Evolutionary conservation across 1,140 invertebrate species (phyloP).

Genomic region (Brachionus rubens): DNA sequence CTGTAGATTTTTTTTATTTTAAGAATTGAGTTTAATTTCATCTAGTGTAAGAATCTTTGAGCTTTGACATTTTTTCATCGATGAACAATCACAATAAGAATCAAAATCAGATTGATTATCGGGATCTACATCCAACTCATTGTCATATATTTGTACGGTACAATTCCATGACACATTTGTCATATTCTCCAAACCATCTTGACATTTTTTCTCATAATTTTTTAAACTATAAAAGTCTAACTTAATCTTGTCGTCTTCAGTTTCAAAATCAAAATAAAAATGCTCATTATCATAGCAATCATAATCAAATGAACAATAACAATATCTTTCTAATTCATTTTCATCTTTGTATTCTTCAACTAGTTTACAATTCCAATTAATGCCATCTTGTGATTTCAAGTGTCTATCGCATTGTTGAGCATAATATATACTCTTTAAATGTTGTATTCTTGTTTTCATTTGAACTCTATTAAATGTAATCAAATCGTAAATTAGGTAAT

Average conservation of each 20-base stretch:
- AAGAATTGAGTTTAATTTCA: background rate
- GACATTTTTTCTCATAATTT: slow-evolving; percentile 4
- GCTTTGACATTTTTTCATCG: slow-evolving; percentile 8
- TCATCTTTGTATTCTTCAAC: background rate
- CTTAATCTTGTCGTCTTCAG: background rate
- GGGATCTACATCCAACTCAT: background rate
- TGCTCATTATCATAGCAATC: slow-evolving; percentile 21
- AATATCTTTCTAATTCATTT: background rate
- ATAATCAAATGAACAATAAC: slow-evolving; percentile 31
- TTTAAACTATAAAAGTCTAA: background rate
- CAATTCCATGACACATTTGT: slow-evolving; percentile 1
- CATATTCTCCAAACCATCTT: background rate
- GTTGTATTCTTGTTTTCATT: background rate
- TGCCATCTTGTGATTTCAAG: background rate
- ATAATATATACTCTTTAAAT: background rate
- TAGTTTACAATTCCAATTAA: slow-evolving; percentile 16
- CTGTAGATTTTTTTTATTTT: background rate
- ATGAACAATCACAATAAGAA: slow-evolving; percentile 20
- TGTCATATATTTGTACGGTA: background rate
- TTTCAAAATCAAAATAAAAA: slow-evolving; percentile 29
- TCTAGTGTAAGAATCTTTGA: background rate
- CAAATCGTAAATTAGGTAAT: background rate
- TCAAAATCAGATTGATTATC: slow-evolving; percentile 22
- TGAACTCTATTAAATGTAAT: slow-evolving; percentile 4
- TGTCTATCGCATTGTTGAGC: background rate